Percentiles rank a stretch among this genome's conserved stretches.
Conservation (phyloP, 2,888 invertebrate genomes). For the Harpagoxenus sublaevis region DNA sequence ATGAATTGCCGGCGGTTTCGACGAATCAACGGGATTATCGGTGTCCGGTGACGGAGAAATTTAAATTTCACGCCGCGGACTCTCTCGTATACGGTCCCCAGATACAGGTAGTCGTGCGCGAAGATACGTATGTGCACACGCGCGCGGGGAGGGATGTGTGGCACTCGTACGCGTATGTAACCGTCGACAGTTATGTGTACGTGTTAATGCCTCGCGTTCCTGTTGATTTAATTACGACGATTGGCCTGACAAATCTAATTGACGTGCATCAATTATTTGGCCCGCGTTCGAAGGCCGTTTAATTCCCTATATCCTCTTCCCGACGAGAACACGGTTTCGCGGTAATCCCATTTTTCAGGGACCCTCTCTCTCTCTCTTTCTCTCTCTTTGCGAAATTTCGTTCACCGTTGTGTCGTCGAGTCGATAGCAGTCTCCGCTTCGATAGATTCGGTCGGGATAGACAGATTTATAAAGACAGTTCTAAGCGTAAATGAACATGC, state of each 20-base stretch:
- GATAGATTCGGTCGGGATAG: background rate
- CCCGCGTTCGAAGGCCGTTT: constrained; percentile 76
- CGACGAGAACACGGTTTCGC: constrained; percentile 62
- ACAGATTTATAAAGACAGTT: constrained; percentile 5
- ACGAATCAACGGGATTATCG: constrained; percentile 78
- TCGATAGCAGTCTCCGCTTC: constrained; percentile 43
- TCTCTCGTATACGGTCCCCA: constrained; percentile 52
- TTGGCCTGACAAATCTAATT: constrained; percentile 83
- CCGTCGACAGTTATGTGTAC: constrained; percentile 61
- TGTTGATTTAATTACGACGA: constrained; percentile 81
- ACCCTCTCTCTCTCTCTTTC: background rate
- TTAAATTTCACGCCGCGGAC: constrained; percentile 79
- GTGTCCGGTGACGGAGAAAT: constrained; percentile 79
- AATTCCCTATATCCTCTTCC: constrained; percentile 69
- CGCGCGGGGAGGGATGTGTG: constrained; percentile 22
- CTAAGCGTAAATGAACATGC: background rate
- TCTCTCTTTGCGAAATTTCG: constrained; percentile 62
- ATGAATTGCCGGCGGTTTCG: constrained; percentile 68
- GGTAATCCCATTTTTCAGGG: constrained; percentile 73
- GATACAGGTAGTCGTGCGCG: constrained; percentile 20
- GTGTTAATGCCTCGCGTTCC: constrained; percentile 67
- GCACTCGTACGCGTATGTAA: constrained; percentile 34
- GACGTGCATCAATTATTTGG: constrained; percentile 82
- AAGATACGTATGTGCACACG: background rate
- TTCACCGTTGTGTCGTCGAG: constrained; percentile 48